phyloP scores from a whole-genome alignment of 2,113 vertebrate genomes.

The Leptobrachium leishanense region DNA sequence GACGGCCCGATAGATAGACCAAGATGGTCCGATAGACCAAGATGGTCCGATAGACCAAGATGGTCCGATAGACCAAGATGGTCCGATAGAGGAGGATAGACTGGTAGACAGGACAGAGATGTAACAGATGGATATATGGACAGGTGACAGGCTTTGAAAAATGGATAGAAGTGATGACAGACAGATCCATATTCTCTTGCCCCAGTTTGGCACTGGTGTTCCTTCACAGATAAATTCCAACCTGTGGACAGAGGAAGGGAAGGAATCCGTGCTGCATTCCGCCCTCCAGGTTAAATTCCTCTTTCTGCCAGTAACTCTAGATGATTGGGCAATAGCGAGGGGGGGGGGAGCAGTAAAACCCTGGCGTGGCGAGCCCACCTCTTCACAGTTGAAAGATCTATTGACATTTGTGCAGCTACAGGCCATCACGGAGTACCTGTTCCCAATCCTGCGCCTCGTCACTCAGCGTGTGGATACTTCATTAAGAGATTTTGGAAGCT shows the following conservation, averaged over 20 bases:
- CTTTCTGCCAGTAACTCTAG: background rate
- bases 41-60: too few relatives aligned
- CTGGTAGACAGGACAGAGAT: too few relatives aligned
- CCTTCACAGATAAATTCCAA: constrained; percentile 16
- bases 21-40: too few relatives aligned
- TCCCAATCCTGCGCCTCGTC: background rate
- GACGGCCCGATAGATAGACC: too few relatives aligned
- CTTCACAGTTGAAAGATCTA: background rate
- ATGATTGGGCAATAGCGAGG: background rate
- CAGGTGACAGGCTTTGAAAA: too few relatives aligned
- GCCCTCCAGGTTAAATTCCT: constrained; percentile 44
- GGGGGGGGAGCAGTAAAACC: background rate
- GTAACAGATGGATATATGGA: too few relatives aligned
- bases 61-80: too few relatives aligned
- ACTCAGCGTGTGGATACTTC: background rate
- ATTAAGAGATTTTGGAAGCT: too few relatives aligned
- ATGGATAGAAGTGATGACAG: too few relatives aligned
- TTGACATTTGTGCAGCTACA: background rate
- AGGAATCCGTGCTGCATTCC: constrained; percentile 8
- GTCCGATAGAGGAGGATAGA: too few relatives aligned
- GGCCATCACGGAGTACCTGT: background rate
- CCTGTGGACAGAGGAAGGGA: constrained; percentile 1
- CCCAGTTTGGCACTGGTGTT: constrained; percentile 2
- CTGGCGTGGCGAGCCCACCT: background rate
- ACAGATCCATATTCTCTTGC: too few relatives aligned